Conservation (phyloP, 2,888 invertebrate genomes). For the Sphecodes monilicornis region DNA sequence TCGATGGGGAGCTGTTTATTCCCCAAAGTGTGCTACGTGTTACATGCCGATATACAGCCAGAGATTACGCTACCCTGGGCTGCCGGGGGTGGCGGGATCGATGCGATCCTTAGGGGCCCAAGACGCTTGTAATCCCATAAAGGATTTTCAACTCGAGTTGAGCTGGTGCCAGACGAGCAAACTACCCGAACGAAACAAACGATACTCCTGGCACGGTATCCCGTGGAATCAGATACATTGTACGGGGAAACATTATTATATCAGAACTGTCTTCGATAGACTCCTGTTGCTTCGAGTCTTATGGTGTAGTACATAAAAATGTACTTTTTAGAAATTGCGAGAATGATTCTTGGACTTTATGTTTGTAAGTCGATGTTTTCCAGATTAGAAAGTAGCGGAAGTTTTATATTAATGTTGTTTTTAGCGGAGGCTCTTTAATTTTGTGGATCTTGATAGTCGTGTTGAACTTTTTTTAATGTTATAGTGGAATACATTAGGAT, state of each 20-base stretch:
- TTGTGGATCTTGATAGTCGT: too few species aligned
- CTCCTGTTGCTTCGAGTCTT: background rate
- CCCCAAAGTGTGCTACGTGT: conserved; percentile 59
- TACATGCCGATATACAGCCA: conserved; percentile 37
- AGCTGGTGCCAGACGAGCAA: conserved; percentile 15
- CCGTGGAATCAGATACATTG: background rate
- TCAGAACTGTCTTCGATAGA: background rate
- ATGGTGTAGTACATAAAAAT: too few species aligned
- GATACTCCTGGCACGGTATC: background rate
- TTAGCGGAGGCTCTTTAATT: too few species aligned
- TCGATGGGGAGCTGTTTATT: conserved; percentile 56
- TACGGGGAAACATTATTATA: background rate
- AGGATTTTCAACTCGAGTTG: conserved; percentile 52
- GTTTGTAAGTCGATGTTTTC: too few species aligned
- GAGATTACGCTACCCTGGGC: conserved; percentile 30
- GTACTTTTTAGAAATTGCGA: too few species aligned
- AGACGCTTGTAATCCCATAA: conserved; percentile 42
- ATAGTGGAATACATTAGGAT: too few species aligned
- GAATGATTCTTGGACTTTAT: too few species aligned
- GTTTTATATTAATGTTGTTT: too few species aligned
- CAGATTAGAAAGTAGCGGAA: too few species aligned
- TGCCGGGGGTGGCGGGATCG: conserved; percentile 42
- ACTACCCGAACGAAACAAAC: background rate
- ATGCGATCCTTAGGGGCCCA: conserved; percentile 54
- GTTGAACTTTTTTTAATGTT: too few species aligned